phyloP scores from a whole-genome alignment of 2,888 invertebrate species.

The Ichneumoninae sp. region DNA sequence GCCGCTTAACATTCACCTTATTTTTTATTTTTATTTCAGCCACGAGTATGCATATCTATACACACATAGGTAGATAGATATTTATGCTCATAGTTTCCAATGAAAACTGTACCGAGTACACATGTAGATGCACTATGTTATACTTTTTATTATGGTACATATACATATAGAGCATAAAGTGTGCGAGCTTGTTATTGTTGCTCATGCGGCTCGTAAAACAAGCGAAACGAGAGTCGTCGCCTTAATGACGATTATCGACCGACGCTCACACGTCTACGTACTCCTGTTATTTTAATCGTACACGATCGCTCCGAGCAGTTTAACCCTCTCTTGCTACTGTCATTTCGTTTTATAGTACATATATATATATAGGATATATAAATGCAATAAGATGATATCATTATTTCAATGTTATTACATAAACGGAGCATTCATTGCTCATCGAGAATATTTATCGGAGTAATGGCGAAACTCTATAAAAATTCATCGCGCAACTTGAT shows the following conservation, averaged over 20 bases:
- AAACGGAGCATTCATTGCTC: neutral
- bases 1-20: constrained; percentile 41
- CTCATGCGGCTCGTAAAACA: constrained; percentile 58
- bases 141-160: neutral
- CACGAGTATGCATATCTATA: neutral
- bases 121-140: neutral
- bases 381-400: constrained; percentile 5
- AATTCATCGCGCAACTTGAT: neutral
- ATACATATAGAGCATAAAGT: neutral
- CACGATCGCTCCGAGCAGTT: constrained; percentile 50
- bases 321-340: constrained; percentile 21
- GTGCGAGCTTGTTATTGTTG: constrained; percentile 56
- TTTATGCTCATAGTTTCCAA: neutral
- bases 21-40: constrained; percentile 3
- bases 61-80: neutral
- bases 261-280: constrained; percentile 59
- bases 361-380: neutral
- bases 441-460: neutral
- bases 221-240: constrained; percentile 57
- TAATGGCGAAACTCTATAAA: constrained; percentile 34
- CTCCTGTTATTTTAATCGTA: constrained; percentile 64
- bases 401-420: neutral
- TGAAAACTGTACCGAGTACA: neutral
- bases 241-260: constrained; percentile 64
- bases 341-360: constrained; percentile 36